Evolutionary conservation across 2,797 vertebrate species (phyloP).

Genomic region (Propithecus perrieri): DNA sequence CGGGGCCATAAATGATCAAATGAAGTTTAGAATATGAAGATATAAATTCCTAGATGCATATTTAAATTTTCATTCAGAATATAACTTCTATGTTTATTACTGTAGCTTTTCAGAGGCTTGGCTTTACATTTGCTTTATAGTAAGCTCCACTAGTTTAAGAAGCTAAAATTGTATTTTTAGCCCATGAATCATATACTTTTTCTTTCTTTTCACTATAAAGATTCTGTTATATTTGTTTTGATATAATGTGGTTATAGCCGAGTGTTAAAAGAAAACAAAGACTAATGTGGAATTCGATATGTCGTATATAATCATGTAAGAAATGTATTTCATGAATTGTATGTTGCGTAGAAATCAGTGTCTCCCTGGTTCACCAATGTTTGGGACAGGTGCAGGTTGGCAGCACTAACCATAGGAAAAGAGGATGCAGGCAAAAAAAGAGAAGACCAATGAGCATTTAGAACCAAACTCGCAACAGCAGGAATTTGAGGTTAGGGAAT

Average conservation of each 20-base stretch:
- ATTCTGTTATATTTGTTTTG: background rate
- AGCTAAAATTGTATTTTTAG: background rate
- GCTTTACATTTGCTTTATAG: background rate
- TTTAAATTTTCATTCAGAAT: background rate
- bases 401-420: too few species aligned
- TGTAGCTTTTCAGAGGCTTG: background rate
- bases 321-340: background rate
- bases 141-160: background rate
- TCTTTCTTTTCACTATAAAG: background rate
- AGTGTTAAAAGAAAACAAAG: background rate
- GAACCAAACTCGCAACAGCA: too few species aligned
- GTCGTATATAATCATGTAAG: background rate
- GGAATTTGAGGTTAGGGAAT: too few species aligned
- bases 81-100: background rate
- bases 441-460: too few species aligned
- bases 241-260: background rate
- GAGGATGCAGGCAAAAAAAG: too few species aligned
- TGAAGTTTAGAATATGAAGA: background rate
- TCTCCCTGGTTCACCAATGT: background rate
- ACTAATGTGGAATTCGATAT: background rate
- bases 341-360: background rate
- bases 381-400: too few species aligned
- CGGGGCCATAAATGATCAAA: background rate
- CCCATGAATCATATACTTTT: background rate
- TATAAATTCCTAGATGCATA: background rate